phyloP scores from a whole-genome alignment of 2,113 vertebrate species.

The Mormoops blainvillei region DNA sequence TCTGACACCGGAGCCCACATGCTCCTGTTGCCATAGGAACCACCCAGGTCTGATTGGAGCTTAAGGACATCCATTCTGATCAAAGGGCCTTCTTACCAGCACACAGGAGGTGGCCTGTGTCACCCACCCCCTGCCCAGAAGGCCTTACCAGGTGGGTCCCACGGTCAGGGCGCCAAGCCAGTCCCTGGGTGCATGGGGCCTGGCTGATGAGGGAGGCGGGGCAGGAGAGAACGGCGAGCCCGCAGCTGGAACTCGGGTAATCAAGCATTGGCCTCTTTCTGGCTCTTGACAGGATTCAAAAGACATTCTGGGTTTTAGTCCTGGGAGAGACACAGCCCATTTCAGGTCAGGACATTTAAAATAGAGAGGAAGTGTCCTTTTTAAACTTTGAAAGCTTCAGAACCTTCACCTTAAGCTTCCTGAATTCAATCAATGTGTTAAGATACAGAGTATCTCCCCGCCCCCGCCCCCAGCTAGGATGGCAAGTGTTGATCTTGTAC shows the following conservation, averaged over 20 bases:
- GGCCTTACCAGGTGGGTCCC: background rate
- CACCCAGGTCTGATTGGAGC: background rate
- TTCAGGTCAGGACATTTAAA: background rate
- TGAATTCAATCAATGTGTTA: background rate
- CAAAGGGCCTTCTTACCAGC: fast-evolving
- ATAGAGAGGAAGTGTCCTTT: background rate
- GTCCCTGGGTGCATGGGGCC: fast-evolving
- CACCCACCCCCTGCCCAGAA: fast-evolving
- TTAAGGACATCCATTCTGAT: background rate
- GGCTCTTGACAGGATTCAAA: background rate
- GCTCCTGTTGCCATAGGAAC: background rate
- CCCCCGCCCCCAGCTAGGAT: background rate
- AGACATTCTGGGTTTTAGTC: background rate
- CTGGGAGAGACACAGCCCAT: background rate
- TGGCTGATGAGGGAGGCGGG: background rate
- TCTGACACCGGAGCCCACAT: background rate
- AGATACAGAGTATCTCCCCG: background rate
- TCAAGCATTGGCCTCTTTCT: background rate
- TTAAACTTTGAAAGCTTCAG: background rate
- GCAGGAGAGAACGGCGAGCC: background rate
- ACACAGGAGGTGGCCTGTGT: fast-evolving
- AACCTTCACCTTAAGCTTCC: background rate
- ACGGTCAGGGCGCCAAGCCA: fast-evolving
- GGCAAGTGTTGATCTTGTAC: no score
- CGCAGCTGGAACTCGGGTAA: background rate